These are phyloP conservation scores for Hirtodrosophila alboralis DNA, from an alignment of 2,888 invertebrate genomes.

Conservation along the genomic window DNA sequence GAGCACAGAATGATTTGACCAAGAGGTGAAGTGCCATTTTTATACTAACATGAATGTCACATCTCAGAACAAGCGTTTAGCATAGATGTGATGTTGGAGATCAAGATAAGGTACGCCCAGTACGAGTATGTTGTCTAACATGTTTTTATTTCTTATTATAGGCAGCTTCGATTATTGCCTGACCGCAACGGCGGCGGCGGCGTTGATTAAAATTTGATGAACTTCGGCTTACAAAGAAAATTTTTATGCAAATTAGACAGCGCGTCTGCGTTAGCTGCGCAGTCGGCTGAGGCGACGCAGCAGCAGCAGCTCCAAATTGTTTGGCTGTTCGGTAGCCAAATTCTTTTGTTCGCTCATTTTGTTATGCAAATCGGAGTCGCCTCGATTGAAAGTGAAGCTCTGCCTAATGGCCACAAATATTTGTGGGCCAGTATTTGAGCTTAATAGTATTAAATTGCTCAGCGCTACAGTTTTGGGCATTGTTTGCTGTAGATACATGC, in stretches of 20 bases:
- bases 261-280: slow-evolving; percentile 30
- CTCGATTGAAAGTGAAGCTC: slow-evolving; percentile 71
- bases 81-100: slow-evolving; percentile 45
- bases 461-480: slow-evolving; percentile 50
- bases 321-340: slow-evolving; percentile 72
- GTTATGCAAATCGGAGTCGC: slow-evolving; percentile 72
- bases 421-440: slow-evolving; percentile 54
- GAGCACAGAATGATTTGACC: slow-evolving; percentile 67
- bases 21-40: slow-evolving; percentile 56
- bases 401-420: slow-evolving; percentile 49
- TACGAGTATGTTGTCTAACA: slow-evolving; percentile 64
- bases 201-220: slow-evolving; percentile 76
- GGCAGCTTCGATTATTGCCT: slow-evolving; percentile 39
- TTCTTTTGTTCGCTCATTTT: slow-evolving; percentile 79
- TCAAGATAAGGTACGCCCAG: slow-evolving; percentile 64
- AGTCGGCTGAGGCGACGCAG: slow-evolving; percentile 13
- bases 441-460: slow-evolving; percentile 73
- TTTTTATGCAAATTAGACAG: slow-evolving; percentile 70
- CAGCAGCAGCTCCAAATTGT: slow-evolving; percentile 66
- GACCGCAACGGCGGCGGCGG: slow-evolving; percentile 36
- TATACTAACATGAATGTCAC: slow-evolving; percentile 63
- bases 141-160: slow-evolving; percentile 54
- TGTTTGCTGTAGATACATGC: slow-evolving; percentile 53
- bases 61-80: slow-evolving; percentile 61
- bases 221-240: slow-evolving; percentile 72